Conservation (phyloP, 2,113 vertebrate species). For the Neopipo cinnamomea region DNA sequence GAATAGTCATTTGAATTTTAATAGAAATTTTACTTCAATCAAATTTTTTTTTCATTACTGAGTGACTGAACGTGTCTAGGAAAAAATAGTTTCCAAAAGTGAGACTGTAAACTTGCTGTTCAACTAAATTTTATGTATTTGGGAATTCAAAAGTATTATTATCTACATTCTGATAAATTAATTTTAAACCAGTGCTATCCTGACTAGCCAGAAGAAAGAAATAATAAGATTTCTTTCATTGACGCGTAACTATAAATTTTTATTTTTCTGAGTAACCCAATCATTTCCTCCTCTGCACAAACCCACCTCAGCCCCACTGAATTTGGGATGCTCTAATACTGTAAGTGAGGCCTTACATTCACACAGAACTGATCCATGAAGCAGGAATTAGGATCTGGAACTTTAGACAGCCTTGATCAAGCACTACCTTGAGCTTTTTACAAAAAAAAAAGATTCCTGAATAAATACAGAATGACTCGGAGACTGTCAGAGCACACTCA, state of each 20-base stretch:
- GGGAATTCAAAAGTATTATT: neutral
- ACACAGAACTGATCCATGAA: neutral
- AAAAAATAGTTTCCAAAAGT: neutral
- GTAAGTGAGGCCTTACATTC: neutral
- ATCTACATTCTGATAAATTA: neutral
- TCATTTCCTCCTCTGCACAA: neutral
- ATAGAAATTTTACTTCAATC: slow-evolving; percentile 15
- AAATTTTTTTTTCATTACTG: neutral
- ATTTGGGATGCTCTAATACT: neutral
- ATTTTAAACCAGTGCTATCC: neutral
- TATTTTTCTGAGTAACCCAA: neutral
- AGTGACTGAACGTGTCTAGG: neutral
- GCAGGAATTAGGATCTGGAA: neutral
- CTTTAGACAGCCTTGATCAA: neutral
- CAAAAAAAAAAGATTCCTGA: neutral
- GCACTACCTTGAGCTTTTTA: neutral
- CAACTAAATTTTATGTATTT: neutral
- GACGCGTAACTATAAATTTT: neutral
- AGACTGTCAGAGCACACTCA: neutral
- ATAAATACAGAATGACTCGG: neutral
- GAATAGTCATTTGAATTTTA: slow-evolving; percentile 32
- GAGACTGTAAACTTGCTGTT: neutral
- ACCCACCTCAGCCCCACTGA: neutral
- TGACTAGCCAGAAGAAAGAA: neutral
- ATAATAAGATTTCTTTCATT: neutral